Evolutionary conservation across 2,888 invertebrate species (phyloP).

Genomic region (Neoaliturus tenellus): DNA sequence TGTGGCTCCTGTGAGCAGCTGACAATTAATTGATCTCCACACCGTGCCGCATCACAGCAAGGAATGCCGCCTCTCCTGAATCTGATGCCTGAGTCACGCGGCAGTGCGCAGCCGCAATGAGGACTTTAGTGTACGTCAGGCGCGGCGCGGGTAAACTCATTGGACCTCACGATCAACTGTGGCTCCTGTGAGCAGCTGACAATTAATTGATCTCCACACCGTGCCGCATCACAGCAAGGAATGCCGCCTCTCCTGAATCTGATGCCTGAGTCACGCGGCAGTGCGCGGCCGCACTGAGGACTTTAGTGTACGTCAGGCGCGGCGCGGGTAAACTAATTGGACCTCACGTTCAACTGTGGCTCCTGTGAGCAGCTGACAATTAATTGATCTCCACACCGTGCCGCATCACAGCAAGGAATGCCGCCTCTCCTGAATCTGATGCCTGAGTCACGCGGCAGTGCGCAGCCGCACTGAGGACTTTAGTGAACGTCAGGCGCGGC

Average conservation of each 20-base stretch:
- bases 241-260: conserved; percentile 13
- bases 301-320: too few species aligned
- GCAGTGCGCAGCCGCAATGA: too few species aligned
- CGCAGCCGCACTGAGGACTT: too few species aligned
- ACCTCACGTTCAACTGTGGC: neutral
- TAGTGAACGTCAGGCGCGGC: too few species aligned
- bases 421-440: neutral
- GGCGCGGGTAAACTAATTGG: too few species aligned
- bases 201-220: neutral
- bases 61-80: conserved; percentile 28
- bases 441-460: conserved; percentile 28
- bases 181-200: neutral
- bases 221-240: neutral
- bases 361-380: neutral
- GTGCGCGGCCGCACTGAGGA: too few species aligned
- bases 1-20: neutral
- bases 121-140: too few species aligned
- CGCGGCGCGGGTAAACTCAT: too few species aligned
- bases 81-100: neutral
- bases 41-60: neutral
- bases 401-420: neutral
- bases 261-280: conserved; percentile 6
- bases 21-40: neutral
- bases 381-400: neutral
- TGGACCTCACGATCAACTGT: too few species aligned